These are phyloP conservation scores for Choreutis nemorana DNA, from an alignment of 2,888 invertebrate genomes.

Conservation along the genomic window DNA sequence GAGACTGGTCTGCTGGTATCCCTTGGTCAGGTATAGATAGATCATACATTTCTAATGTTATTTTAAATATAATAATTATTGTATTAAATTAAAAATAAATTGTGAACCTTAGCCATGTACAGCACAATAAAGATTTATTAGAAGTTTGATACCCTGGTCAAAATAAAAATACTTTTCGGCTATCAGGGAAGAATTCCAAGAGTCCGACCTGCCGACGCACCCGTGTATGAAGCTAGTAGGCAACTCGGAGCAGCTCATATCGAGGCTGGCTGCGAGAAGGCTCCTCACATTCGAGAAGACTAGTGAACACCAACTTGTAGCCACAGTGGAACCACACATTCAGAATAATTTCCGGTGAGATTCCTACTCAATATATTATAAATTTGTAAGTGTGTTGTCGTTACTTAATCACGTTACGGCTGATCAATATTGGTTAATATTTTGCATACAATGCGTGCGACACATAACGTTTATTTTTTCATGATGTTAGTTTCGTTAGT, in stretches of 20 bases:
- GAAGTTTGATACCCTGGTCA: not conserved
- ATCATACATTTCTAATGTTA: no score
- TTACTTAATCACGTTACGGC: no score
- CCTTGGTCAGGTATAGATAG: slow-evolving; percentile 86
- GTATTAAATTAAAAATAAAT: no score
- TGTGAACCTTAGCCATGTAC: not conserved
- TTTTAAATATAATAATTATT: no score
- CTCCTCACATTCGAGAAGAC: slow-evolving; percentile 87
- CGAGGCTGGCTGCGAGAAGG: slow-evolving; percentile 79
- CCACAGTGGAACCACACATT: no score
- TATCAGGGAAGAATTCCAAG: slow-evolving; percentile 75
- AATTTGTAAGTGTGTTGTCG: no score
- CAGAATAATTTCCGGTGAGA: no score
- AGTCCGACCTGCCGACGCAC: slow-evolving; percentile 80
- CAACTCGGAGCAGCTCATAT: slow-evolving; percentile 91
- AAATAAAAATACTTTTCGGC: not conserved
- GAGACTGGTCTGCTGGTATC: slow-evolving; percentile 95
- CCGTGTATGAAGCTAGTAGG: slow-evolving; percentile 77
- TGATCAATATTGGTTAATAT: no score
- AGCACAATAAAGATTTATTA: not conserved
- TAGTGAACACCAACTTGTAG: not conserved
- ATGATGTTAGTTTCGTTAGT: no score
- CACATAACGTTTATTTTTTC: no score
- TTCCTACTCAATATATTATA: no score
- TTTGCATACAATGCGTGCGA: no score